These are phyloP conservation scores for Neocrepidodera transversa DNA, from an alignment of 2,888 invertebrate genomes.

Conservation along the genomic window DNA sequence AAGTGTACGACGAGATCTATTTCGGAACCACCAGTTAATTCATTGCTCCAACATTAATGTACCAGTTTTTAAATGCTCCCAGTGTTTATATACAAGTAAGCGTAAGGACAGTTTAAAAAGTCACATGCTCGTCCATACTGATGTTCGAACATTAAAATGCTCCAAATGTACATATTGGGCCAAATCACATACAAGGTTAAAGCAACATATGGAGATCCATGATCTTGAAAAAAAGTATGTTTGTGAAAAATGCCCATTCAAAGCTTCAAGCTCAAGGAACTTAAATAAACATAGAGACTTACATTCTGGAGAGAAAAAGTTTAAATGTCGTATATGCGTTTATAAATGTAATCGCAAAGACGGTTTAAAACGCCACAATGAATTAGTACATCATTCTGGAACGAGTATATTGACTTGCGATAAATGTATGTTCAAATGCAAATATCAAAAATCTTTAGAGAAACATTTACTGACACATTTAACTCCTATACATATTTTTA, in stretches of 20 bases:
- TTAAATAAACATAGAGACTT: background rate
- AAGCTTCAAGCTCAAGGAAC: background rate
- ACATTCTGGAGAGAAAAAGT: background rate
- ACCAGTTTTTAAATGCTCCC: background rate
- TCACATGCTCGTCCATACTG: background rate
- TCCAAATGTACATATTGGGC: background rate
- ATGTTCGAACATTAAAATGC: background rate
- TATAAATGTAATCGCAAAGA: background rate
- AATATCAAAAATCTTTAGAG: background rate
- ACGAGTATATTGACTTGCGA: background rate
- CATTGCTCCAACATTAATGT: background rate
- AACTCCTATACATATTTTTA: background rate
- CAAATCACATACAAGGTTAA: background rate
- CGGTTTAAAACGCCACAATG: background rate
- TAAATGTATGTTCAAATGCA: background rate
- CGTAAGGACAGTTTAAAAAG: background rate
- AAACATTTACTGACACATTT: background rate
- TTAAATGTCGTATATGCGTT: background rate
- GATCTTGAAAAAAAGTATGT: background rate
- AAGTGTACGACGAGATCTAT: background rate
- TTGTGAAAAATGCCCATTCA: background rate
- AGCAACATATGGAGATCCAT: background rate
- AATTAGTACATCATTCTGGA: background rate
- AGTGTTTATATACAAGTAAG: background rate
- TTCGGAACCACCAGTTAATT: background rate